Evolutionary conservation across 2,888 invertebrate genomes (phyloP), one percentile per base, ranked within the genome.

Genomic region (Eilema sororculum): DNA sequence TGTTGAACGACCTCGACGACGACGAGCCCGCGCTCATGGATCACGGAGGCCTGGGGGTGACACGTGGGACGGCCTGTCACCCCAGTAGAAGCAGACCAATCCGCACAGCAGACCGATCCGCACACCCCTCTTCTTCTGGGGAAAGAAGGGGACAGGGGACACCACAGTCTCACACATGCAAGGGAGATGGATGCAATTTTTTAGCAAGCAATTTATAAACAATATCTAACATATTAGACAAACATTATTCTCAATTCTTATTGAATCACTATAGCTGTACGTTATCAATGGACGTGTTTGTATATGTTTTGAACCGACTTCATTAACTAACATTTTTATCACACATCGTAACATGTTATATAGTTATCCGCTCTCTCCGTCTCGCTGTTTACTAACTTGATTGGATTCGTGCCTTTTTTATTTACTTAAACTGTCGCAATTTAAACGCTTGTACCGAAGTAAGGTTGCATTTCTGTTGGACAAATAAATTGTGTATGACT

Each of bases 351-450:
- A 63, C 68, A 73, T 75, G 75, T 77, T 77, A 82, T 81, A 74
- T 71, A 80, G 79, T 71, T 71, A 75, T 78, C 79, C 78, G 66
- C 41, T 74, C 72, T 75, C 75, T 78, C 76, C 81, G 79, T 65
- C 77, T 77, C 82, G 30, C 62, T 94, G 92, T 94, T 93, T 93
- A 89, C 93, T 79, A 79, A 91, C 89, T 91, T 93, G 94, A 94
- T 94, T 94, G 94, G 91, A 91, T 91, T 91, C 93, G 93, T 93
- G 93, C 91, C 89, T 88, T 90, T 92, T 93, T 89, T 93, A 93
- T 94, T 93, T 93, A 87, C 89, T 81, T 84, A 86, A 87, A 86
- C 83, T 80, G 87, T 90, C 90, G 89, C 84, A 88, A 84, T 88
- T 90, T 87, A 89, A 89, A 84, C 85, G 83, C 78, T 83, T 68